These are phyloP conservation scores for Tipula lateralis DNA, from an alignment of 2,888 invertebrate species.

Conservation along the genomic window DNA sequence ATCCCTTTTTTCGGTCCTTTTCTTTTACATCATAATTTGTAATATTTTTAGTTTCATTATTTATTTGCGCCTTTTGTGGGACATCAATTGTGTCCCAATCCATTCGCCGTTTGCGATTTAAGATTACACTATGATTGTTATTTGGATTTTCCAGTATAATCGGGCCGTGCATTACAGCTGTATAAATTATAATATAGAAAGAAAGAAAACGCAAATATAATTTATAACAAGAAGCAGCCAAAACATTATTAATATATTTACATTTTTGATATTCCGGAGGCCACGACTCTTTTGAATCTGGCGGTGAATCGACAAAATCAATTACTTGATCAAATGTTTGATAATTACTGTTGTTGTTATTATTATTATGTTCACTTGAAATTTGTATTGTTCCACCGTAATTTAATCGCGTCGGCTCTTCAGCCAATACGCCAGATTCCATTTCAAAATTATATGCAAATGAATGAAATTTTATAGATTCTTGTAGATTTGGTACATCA, in stretches of 20 bases:
- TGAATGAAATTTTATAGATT: conserved; percentile 38
- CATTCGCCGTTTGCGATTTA: conserved; percentile 50
- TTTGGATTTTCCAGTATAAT: conserved; percentile 20
- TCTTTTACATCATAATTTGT: conserved; percentile 31
- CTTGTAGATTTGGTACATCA: conserved; percentile 45
- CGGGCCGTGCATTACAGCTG: conserved; percentile 31
- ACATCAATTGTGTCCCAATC: conserved; percentile 50
- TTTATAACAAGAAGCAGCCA: not conserved
- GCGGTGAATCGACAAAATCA: conserved; percentile 49
- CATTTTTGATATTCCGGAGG: conserved; percentile 42
- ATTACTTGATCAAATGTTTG: conserved; percentile 48
- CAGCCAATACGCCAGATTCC: not conserved
- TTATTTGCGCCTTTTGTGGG: conserved; percentile 38
- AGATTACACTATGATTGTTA: conserved; percentile 37
- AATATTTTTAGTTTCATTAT: conserved; percentile 34
- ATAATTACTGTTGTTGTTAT: conserved; percentile 38
- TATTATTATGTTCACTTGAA: conserved; percentile 6
- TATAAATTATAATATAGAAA: not conserved
- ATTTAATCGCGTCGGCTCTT: not conserved
- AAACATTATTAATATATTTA: conserved; percentile 31
- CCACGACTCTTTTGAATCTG: conserved; percentile 50
- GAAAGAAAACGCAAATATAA: not conserved
- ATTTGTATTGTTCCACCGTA: not conserved
- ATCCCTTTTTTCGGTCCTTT: not conserved
- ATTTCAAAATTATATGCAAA: conserved; percentile 6